Evolutionary conservation across 1,140 invertebrate species (phyloP), one percentile per base, ranked within the genome.

Genomic region (Zaprionus ornatus): DNA sequence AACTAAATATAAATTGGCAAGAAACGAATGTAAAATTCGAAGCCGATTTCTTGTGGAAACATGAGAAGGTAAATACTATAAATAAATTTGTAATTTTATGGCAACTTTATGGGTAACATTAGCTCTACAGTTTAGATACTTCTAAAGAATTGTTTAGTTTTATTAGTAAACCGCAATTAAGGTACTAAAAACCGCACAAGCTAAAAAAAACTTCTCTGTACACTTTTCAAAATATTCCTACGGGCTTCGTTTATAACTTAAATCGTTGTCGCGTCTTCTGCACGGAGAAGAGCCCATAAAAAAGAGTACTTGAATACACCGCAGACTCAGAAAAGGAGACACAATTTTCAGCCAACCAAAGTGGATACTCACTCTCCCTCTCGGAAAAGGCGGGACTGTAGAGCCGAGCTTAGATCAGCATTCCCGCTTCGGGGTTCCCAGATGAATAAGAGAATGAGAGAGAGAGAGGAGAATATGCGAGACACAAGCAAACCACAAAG

Each of bases 401-500:
- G 23, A 57, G 54, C 37, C 1, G 13, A 69, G 59, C 67, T 61
- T 42, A 68, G 45, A 67, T 52, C 70, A 72, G 19, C 62, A 23
- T 27, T 40, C 52, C 17, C 15, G 54, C 21, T 13, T 17, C 12
- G 67, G 60, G 60, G 54, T 64, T 59, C 52, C 45, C 72, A 70
- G 23, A n/a, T 21, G 54, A 50, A 27, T 5, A 23, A 32, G n/a
- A 35, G 37, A 27, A 4, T 32, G 23, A 19, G 52, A 23, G 29
- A 40, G 15, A 27, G 52, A 29, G 37, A 40, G 21, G 4, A 17
- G 45, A 48, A 19, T 48, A 19, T 19, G 45, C 45, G 45, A 50
- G 19, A 23, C 55, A 57, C 54, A 50, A 71, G 60, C 67, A 76
- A 83, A 62, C 55, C 42, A 55, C 80, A 67, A 69, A 86, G 79